Evolutionary conservation across 2,888 invertebrate genomes (phyloP).

Genomic region (Apamea anceps): DNA sequence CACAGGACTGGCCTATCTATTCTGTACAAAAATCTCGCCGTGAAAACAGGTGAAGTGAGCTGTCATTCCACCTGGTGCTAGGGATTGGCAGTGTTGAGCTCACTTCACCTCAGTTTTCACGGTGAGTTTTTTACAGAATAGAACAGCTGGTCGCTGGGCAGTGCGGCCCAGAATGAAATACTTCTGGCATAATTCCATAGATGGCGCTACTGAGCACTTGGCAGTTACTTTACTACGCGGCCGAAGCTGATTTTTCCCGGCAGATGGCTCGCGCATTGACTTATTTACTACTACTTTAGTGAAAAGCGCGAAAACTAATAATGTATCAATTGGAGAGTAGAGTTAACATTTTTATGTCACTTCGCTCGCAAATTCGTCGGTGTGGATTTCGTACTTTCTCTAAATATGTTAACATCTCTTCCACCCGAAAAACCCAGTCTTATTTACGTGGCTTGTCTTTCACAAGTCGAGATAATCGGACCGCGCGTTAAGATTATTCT

Average conservation of each 20-base stretch:
- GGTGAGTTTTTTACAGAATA: no score
- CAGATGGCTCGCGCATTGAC: slow-evolving; percentile 11
- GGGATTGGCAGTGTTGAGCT: no score
- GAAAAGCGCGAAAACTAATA: neutral
- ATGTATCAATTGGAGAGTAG: neutral
- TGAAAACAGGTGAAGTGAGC: no score
- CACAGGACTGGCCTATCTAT: no score
- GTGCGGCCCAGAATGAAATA: neutral
- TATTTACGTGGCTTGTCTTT: neutral
- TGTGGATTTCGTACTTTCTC: neutral
- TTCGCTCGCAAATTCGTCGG: neutral
- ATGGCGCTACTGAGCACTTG: slow-evolving; percentile 26
- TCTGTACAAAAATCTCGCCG: no score
- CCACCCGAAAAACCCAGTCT: neutral
- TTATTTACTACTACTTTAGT: no score
- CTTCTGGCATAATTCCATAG: slow-evolving; percentile 19
- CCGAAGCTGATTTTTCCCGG: neutral
- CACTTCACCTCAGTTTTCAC: no score
- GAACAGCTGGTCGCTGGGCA: no score
- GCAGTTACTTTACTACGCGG: neutral
- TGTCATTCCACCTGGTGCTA: no score
- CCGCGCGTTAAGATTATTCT: neutral
- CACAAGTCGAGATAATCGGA: neutral
- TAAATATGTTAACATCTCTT: neutral
- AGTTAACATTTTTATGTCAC: neutral